Evolutionary conservation across 2,888 invertebrate species (phyloP).

Genomic region (Hecatera dysodea): DNA sequence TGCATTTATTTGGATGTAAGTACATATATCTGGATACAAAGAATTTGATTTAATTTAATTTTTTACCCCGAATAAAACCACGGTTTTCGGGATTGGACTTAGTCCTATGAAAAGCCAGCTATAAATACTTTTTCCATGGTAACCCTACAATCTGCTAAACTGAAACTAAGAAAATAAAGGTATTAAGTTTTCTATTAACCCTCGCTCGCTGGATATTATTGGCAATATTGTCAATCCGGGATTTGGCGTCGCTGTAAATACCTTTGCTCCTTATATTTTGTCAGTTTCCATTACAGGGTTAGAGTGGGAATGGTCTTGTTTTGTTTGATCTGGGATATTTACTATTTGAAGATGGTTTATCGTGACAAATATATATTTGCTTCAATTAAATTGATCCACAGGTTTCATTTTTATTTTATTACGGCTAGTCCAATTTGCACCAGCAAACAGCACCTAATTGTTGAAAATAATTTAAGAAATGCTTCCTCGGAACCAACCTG

Average conservation of each 20-base stretch:
- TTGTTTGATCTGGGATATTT: conserved; percentile 24
- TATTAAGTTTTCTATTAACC: conserved; percentile 79
- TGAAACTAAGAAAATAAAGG: conserved; percentile 73
- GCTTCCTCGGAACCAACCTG: too few relatives aligned
- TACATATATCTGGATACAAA: too few relatives aligned
- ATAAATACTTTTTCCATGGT: conserved; percentile 39
- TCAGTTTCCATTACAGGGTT: conserved; percentile 54
- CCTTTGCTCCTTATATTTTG: conserved; percentile 48
- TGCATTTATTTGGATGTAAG: not conserved
- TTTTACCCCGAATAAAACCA: too few relatives aligned
- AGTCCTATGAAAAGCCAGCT: too few relatives aligned
- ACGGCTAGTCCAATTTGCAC: not conserved
- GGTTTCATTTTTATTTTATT: not conserved
- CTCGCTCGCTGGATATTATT: conserved; percentile 66
- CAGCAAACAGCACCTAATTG: too few relatives aligned
- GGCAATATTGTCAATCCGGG: conserved; percentile 71
- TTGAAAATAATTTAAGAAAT: too few relatives aligned
- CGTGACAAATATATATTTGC: not conserved
- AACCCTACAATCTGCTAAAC: conserved; percentile 65
- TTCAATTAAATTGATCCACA: not conserved
- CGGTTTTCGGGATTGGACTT: too few relatives aligned
- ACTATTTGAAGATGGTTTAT: conserved; percentile 7
- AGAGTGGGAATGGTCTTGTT: conserved; percentile 21
- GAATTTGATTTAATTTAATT: too few relatives aligned
- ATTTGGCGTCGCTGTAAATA: conserved; percentile 61